Evolutionary conservation across 2,113 vertebrate species (phyloP), one percentile per base, ranked within the genome.

Genomic region (Clarias macrocephalus): DNA sequence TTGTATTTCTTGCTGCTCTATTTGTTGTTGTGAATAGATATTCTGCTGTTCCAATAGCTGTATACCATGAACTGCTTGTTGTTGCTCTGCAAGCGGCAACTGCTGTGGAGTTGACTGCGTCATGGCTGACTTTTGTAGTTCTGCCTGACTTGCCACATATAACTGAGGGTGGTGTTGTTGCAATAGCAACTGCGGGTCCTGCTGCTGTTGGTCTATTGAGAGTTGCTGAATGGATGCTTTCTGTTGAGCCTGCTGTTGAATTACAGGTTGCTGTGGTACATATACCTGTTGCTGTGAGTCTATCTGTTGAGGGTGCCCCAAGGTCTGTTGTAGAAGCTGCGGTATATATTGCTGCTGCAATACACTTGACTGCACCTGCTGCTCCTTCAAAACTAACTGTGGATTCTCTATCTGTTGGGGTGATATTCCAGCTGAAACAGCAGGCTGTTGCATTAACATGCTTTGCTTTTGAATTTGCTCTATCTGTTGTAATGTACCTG

Each of bases 291-390:
- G 88, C 54, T 90, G 90, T 28, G 84, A 42, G 16, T 90, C 85
- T 42, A 65, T 79, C 65, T 85, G 87, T 52, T 88, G 88, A 23
- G 70, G 19, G 48, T 82, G 75, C 56, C 60, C 16, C 66, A 85
- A 66, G 33, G 84, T 91, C 89, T 92, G 91, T 77, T 91, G 92
- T 88, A 88, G 91, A 88, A 89, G 66, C 77, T 88, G 88, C 42
- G 91, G 90, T 33, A 90, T 86, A 81, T 90, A 92, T 83, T 91
- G 88, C 86, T 94, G 94, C 88, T 94, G 94, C 88, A 86, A 87
- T 89, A 90, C 82, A 86, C 92, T 90, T 84, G 87, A 89, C 75
- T 91, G 92, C 90, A 91, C 88, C 77, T 91, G 91, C 88, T 84
- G 90, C 48, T 88, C 94, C 72, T 87, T 91, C 59, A 92, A 90